phyloP scores from a whole-genome alignment of 2,113 vertebrate genomes.

The Gyps fulvus region DNA sequence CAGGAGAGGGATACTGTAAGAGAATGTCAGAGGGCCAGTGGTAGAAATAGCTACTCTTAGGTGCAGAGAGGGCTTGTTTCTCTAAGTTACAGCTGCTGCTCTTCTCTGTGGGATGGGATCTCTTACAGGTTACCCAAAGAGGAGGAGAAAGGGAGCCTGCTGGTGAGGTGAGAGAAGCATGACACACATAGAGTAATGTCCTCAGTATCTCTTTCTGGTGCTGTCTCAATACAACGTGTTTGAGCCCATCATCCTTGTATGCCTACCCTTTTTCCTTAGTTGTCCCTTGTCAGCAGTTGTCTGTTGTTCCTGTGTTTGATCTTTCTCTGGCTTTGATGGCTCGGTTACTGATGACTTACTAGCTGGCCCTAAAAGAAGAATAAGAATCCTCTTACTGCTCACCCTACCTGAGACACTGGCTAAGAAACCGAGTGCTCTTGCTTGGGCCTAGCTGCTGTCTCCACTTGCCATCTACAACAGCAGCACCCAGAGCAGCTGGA shows the following conservation, averaged over 20 bases:
- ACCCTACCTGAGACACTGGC: background rate
- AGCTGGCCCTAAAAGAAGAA: background rate
- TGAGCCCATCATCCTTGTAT: background rate
- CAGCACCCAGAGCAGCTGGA: background rate
- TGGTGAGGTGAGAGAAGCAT: background rate
- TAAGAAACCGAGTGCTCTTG: background rate
- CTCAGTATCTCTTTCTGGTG: background rate
- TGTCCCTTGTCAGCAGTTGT: background rate
- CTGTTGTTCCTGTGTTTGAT: background rate
- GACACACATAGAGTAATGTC: accelerated
- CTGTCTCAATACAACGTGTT: background rate
- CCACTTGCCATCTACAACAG: background rate
- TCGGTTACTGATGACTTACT: background rate
- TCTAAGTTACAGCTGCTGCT: background rate
- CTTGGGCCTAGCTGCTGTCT: background rate
- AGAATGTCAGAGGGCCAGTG: background rate
- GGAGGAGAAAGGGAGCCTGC: background rate
- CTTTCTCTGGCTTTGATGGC: background rate
- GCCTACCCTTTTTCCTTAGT: background rate
- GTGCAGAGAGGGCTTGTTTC: background rate
- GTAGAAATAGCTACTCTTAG: background rate
- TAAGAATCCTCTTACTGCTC: background rate
- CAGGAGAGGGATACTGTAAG: background rate
- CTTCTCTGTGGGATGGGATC: background rate
- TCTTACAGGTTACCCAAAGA: background rate